phyloP scores from a whole-genome alignment of 2,888 invertebrate genomes.

The Sthenelais limicola region DNA sequence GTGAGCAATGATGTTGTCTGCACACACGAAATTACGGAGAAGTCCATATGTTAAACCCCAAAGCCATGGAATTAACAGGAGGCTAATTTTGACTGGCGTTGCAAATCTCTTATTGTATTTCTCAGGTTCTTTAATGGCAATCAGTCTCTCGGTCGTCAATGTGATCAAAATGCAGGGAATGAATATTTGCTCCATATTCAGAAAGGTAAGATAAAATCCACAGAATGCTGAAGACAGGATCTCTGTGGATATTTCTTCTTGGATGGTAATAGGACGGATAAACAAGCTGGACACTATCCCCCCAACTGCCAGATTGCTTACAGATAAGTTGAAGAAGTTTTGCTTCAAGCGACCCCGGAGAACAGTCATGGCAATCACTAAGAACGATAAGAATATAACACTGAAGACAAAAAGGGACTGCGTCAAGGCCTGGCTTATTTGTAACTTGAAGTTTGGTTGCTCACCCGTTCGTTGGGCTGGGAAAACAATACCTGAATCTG shows the following conservation, averaged over 20 bases:
- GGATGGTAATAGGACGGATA: constrained; percentile 14
- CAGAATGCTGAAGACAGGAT: constrained; percentile 14
- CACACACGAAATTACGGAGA: background rate
- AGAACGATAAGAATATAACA: too few relatives aligned
- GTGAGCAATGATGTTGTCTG: constrained; percentile 22
- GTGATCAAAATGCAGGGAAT: constrained; percentile 3
- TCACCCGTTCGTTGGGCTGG: too few relatives aligned
- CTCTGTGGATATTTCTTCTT: background rate
- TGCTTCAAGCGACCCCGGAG: background rate
- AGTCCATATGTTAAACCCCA: constrained; percentile 5
- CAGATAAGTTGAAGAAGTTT: background rate
- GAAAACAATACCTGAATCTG: too few relatives aligned
- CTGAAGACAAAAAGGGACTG: too few relatives aligned
- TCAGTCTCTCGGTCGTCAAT: constrained; percentile 1
- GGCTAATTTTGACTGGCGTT: background rate
- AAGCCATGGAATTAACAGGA: constrained; percentile 1
- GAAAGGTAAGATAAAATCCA: constrained; percentile 17
- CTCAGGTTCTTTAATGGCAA: background rate
- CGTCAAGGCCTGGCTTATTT: too few relatives aligned
- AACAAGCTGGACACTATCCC: constrained; percentile 20
- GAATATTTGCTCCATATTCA: constrained; percentile 1
- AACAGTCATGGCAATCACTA: too few relatives aligned
- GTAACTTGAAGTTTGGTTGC: too few relatives aligned
- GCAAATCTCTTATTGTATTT: constrained; percentile 11
- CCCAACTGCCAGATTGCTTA: constrained; percentile 22